Conservation (phyloP, 2,113 vertebrate genomes). For the Thalassoma bifasciatum region DNA sequence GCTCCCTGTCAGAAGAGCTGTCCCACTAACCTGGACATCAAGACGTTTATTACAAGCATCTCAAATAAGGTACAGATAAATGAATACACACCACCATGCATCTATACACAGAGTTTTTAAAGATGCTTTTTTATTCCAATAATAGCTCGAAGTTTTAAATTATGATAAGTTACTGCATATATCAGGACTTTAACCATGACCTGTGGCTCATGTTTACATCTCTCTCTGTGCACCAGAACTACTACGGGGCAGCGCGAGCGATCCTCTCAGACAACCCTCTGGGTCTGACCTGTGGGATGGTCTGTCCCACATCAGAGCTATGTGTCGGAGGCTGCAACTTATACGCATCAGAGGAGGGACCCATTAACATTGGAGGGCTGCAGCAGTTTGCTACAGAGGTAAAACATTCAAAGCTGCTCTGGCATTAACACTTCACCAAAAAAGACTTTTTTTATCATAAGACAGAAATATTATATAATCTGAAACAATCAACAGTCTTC, state of each 20-base stretch:
- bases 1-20: slow-evolving; percentile 81
- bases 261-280: slow-evolving; percentile 95
- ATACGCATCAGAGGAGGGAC: slow-evolving; percentile 91
- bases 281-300: slow-evolving; percentile 93
- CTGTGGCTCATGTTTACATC: not conserved
- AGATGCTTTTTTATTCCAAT: not conserved
- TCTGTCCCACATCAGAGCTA: slow-evolving; percentile 94
- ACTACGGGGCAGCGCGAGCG: slow-evolving; percentile 90
- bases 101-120: not conserved
- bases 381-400: slow-evolving; percentile 98
- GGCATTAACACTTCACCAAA: too few species aligned
- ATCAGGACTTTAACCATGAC: too few species aligned
- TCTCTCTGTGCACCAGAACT: slow-evolving; percentile 80
- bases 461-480: not conserved
- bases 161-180: too few species aligned
- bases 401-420: slow-evolving; percentile 38
- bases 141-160: not conserved
- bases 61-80: slow-evolving; percentile 71
- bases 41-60: slow-evolving; percentile 78
- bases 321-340: slow-evolving; percentile 86
- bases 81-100: not conserved
- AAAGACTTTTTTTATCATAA: not conserved
- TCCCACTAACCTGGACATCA: slow-evolving; percentile 78
- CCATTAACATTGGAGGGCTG: slow-evolving; percentile 95
- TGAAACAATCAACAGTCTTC: not conserved